Evolutionary conservation across 1,140 invertebrate genomes (phyloP), one percentile per base, ranked within the genome.

Genomic region (Diorhabda carinulata): DNA sequence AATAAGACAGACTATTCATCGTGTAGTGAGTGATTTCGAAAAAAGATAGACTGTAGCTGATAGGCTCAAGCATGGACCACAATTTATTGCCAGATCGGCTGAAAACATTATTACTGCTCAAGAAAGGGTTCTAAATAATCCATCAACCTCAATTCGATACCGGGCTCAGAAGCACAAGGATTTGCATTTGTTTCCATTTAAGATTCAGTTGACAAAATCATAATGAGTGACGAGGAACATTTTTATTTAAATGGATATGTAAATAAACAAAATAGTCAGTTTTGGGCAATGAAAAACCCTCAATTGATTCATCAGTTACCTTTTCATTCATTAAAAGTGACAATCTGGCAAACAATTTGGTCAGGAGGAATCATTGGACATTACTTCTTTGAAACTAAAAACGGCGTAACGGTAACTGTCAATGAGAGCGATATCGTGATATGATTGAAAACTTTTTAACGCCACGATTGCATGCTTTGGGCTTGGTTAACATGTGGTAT

Each of bases 251-350:
- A n/a, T 5, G 2, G 2, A 8, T 10, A 2, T 10, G 57, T 59
- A 2, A 59, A 59, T 59, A 59, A 59, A 59, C 57, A 8, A 3
- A 59, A 59, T 59, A 10, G 10, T 41, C 57, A 2, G 5, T 59
- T 10, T 10, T 3, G 57, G 57, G 57, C 1, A 5, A 2, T 10
- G 4, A 3, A 59, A 10, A 59, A 41, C 10, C 57, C 9, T 5
- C 10, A 10, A 5, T 1, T 10, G 0, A 59, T 10, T 10, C 76
- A 79, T 70, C 61, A 79, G 75, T 65, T 70, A 61, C 73, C 70
- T 69, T 69, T 81, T 43, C 79, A 80, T 71, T 68, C 70, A 69
- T 66, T 69, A n/a, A 79, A 77, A 73, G 76, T 79, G 67, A 67
- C 73, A 61, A 76, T 80, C 60, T 80, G 78, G 77, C 72, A 68